Evolutionary conservation across 2,888 invertebrate species (phyloP), one percentile per base, ranked within the genome.

Genomic region (Papilio elwesi): DNA sequence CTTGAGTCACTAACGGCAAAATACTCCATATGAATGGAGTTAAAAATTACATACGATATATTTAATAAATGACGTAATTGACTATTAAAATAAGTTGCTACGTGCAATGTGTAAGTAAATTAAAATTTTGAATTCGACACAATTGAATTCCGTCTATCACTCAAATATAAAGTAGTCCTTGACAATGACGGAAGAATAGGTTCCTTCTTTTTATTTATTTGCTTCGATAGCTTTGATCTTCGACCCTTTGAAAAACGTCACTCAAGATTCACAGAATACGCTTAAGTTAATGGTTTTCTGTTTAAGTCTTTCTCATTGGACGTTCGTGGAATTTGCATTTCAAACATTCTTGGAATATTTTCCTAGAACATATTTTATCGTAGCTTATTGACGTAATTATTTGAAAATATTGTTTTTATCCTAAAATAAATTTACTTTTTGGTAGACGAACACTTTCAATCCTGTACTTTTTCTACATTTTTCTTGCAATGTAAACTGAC

Each of bases 151-250:
- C 76, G 75, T 76, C 77, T 79, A 76, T 77, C 76, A 79, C 76
- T 78, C 77, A 78, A 80, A 80, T 78, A 75, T 74, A 82, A 81
- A 82, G 78, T 81, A 81, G 77, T 77, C 75, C 76, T 79, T 77
- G 76, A 77, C 75, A 80, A 84, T 82, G 78, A 84, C 80, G 69
- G 83, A 83, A 82, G 78, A 82, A 81, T 79, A 79, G 81, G 81
- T 79, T 83, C 4, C 75, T 78, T 70, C 74, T 74, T 82, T 84
- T 84, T 85, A 85, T 87, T 88, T 86, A 87, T 86, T 85, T 83
- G 80, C 81, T 82, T 82, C 81, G 81, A 87, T 82, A 78, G 82
- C 85, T 89, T 90, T 87, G 84, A 89, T 89, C 83, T 86, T 83
- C 76, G 81, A 82, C 82, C 82, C 83, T 87, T 87, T 85, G 81